These are phyloP conservation scores for Macropis europaea DNA, from an alignment of 2,888 invertebrate species.

Conservation along the genomic window DNA sequence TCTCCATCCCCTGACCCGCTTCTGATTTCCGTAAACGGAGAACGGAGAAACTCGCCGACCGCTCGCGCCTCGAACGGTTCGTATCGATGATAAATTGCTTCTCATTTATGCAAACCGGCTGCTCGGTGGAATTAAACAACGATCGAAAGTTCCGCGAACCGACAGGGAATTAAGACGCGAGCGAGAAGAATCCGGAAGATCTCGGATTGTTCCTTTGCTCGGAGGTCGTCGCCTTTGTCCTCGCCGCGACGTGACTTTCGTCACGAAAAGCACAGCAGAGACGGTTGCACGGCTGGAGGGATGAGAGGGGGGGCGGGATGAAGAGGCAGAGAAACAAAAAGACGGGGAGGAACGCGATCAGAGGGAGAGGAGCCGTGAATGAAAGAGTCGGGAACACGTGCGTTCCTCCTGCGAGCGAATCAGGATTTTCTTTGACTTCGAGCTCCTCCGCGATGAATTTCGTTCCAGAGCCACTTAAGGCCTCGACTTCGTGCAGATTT, in stretches of 20 bases:
- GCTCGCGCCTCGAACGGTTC: background rate
- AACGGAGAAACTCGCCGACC: no score
- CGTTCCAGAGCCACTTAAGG: slow-evolving; percentile 43
- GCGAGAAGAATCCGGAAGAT: background rate
- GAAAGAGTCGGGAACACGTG: slow-evolving; percentile 38
- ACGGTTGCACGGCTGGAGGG: background rate
- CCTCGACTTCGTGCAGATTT: slow-evolving; percentile 37
- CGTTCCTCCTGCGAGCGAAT: slow-evolving; percentile 22
- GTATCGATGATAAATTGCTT: background rate
- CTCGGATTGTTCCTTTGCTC: slow-evolving; percentile 23
- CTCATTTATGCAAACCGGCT: background rate
- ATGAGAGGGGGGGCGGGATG: background rate
- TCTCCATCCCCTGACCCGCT: no score
- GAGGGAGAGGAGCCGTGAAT: slow-evolving; percentile 16
- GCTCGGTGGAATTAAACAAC: background rate
- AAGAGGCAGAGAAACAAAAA: slow-evolving; percentile 11
- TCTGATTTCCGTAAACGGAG: no score
- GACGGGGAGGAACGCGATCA: slow-evolving; percentile 41
- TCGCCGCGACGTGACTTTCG: slow-evolving; percentile 10
- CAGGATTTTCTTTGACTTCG: slow-evolving; percentile 40
- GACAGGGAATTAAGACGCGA: slow-evolving; percentile 6
- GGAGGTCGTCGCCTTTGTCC: background rate
- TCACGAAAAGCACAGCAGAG: background rate
- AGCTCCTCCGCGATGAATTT: slow-evolving; percentile 34
- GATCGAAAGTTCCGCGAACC: background rate